Conservation (phyloP, 2,797 vertebrate genomes). For the Crocidura indochinensis region DNA sequence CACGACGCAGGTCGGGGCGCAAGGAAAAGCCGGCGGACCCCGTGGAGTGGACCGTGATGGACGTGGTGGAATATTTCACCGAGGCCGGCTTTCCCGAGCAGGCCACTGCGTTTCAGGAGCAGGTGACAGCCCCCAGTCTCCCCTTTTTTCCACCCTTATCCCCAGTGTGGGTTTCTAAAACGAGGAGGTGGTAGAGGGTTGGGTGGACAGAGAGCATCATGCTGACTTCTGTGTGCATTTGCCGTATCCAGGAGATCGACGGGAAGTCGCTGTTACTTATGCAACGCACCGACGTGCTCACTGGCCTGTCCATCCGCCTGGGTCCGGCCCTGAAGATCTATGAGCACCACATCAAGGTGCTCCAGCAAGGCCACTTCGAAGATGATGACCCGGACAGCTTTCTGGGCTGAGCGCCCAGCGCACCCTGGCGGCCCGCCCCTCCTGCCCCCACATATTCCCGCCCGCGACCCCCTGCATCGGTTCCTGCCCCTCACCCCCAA, state of each 20-base stretch:
- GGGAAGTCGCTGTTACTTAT: constrained; percentile 96
- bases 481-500: not conserved
- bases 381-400: constrained; percentile 93
- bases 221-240: not conserved
- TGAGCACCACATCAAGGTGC: constrained; percentile 95
- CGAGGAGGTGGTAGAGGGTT: no score
- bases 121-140: constrained; percentile 88
- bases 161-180: no score
- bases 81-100: constrained; percentile 94
- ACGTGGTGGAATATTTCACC: constrained; percentile 95
- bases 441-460: not conserved
- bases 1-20: constrained; percentile 72
- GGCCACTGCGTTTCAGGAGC: constrained; percentile 94
- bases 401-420: constrained; percentile 81
- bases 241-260: constrained; percentile 93
- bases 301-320: constrained; percentile 95
- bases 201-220: no score
- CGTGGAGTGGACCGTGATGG: constrained; percentile 94
- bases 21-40: constrained; percentile 90
- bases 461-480: not conserved
- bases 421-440: not conserved
- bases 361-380: constrained; percentile 95
- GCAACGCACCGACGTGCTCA: constrained; percentile 96
- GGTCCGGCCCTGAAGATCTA: constrained; percentile 97
- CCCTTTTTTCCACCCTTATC: accelerated